phyloP scores from a whole-genome alignment of 2,113 vertebrate genomes.

The Brachirus orientalis region DNA sequence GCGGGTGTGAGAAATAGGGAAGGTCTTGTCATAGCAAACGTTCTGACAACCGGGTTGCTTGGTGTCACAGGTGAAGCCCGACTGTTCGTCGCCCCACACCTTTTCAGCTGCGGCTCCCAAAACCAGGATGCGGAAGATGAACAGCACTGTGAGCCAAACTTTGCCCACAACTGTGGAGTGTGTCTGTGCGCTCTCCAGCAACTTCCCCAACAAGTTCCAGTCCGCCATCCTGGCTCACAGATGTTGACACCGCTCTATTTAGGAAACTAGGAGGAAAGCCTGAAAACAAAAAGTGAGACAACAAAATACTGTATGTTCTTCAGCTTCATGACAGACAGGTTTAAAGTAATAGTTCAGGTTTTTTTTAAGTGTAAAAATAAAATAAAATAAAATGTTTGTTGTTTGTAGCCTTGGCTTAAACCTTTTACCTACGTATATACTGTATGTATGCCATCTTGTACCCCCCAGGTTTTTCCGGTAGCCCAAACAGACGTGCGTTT shows the following conservation, averaged over 20 bases:
- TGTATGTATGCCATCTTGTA: too few species aligned
- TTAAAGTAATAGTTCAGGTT: too few species aligned
- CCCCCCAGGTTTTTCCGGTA: too few species aligned
- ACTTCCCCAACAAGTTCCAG: slow-evolving; percentile 87
- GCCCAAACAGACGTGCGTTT: too few species aligned
- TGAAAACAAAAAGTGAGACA: slow-evolving; percentile 7
- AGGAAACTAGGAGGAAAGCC: slow-evolving; percentile 41
- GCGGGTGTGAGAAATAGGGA: slow-evolving; percentile 91
- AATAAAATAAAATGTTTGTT: too few species aligned
- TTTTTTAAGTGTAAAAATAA: too few species aligned
- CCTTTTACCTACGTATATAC: too few species aligned
- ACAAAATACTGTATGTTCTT: too few species aligned
- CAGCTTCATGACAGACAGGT: too few species aligned
- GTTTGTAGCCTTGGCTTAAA: too few species aligned
- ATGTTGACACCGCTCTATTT: slow-evolving; percentile 30
- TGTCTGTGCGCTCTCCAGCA: slow-evolving; percentile 89
- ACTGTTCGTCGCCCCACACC: slow-evolving; percentile 89
- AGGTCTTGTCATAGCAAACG: slow-evolving; percentile 90
- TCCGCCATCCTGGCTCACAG: slow-evolving; percentile 83
- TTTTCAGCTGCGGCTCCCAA: slow-evolving; percentile 87
- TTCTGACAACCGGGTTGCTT: slow-evolving; percentile 92
- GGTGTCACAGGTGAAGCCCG: slow-evolving; percentile 89
- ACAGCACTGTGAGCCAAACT: slow-evolving; percentile 90
- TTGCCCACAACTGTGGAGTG: slow-evolving; percentile 90
- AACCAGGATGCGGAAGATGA: slow-evolving; percentile 90